Base-by-base conservation (phyloP, 92 coral and sea anemone species). In the Parazoanthus darwini region DNA sequence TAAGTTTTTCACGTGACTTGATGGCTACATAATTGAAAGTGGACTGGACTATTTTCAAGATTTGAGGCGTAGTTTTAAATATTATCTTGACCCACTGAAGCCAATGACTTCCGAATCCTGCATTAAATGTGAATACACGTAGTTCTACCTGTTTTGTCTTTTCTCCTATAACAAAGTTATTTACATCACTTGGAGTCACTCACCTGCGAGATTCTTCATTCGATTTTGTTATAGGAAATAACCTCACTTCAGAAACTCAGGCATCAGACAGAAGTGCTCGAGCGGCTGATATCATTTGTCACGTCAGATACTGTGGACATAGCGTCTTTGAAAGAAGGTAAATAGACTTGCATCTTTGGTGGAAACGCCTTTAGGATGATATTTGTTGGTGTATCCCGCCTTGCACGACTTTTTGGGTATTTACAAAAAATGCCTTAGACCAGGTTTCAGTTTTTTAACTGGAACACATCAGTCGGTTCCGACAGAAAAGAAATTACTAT, bases 201-300 rank as follows among this genome's bases (percentile, higher is more conserved):
- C 20, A 11, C 9, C 59, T 54, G 9, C 59, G 59, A 54, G 14
- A 54, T 11, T 54, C 18, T 14, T 63, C n/a, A 1, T 22, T 63
- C 70, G 70, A 63, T 63, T 22, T 23, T 63, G 20, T 9, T 85
- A 63, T 77, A 97, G 99, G 99, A 97, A 89, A 90, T 89, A 66
- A 51, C 89, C 74, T 94, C 99, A 23, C 89, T 97, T 11, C 80
- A 92, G 22, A 97, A 95, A 82, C 91, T 94, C 25, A 88, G 98
- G 68, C 95, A 89, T 80, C 99, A 97, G 89, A 93, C 91, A 18
- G 96, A 95, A 76, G 93, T 94, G 11, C 78, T 95, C 7, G 98
- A 95, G 81, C 92, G 89, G 63, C 95, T 97, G 48, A 74, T 95
- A 15, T 92, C 91, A 38, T 78, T 97, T 16, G 94, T 93, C 38